Base-by-base conservation (phyloP, 1,140 invertebrate genomes). In the Hylaeus anthracinus region DNA sequence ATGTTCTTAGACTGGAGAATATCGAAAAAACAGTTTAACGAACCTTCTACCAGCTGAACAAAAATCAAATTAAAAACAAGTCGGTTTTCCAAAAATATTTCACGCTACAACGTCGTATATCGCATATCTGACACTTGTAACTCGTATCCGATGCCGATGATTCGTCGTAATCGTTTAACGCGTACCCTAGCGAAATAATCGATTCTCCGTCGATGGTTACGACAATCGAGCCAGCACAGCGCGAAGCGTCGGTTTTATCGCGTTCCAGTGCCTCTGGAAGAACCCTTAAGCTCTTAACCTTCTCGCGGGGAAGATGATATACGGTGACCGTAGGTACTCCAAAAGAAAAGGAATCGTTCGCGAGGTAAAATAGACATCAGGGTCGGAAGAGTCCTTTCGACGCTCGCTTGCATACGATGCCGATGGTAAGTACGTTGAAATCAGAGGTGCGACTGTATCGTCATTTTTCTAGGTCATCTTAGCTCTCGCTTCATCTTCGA, bases 241-340 rank as follows among this genome's bases (percentile, higher is more conserved):
- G 26, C 26, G 26, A 26, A 26, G 0, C 26, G 45, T 37, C 65
- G 45, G 45, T n/a, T 51, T 67, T 67, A 67, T 67, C 65, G 45
- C 12, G 65, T 51, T 67, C 51, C n/a, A 58, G 69, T 10, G 15
- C 14, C 53, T 43, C 53, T n/a, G 1, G 9, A 43, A n/a, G 14
- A 53, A 10, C 56, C 6, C 37, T 72, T 53, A 60, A 53, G 15
- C 56, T 10, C 37, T 72, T 53, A 60, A 45, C 56, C 67, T 72
- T 53, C 1, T n/a, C 66, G 4, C 39, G 69, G 9, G 37, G 12
- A 6, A 77, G 1, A 1, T 15, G 67, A 71, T 12, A 71, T 5
- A 70, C 10, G 67, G 58, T 63, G 48, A 78, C 45, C 51, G 58
- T n/a, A 4, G 75, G 75, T 78, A 78, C 75, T 78, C 75, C 67